phyloP scores from a whole-genome alignment of 2,797 vertebrate genomes.

The Ctenochaetus hawaiiensis region DNA sequence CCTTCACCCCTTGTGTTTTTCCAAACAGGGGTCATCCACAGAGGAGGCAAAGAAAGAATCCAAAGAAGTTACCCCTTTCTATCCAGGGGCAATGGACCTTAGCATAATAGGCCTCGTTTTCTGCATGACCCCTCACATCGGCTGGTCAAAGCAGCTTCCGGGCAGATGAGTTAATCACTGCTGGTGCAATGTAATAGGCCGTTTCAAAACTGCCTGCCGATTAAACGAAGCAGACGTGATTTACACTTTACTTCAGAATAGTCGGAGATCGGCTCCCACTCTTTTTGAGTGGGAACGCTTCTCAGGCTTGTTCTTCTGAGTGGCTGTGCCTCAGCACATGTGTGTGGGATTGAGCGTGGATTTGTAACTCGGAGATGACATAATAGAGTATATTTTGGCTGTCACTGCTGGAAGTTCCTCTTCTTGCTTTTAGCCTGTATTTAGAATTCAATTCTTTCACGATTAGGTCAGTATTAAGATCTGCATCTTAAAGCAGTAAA shows the following conservation, averaged over 20 bases:
- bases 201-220: conserved; percentile 9
- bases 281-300: conserved; percentile 63
- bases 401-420: conserved; percentile 46
- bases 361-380: conserved; percentile 54
- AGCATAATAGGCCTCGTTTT: conserved; percentile 49
- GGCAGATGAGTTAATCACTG: conserved; percentile 56
- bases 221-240: conserved; percentile 62
- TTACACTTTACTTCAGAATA: conserved; percentile 48
- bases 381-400: conserved; percentile 57
- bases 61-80: conserved; percentile 24
- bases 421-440: conserved; percentile 20
- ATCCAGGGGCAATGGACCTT: conserved; percentile 39
- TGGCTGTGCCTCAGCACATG: conserved; percentile 30
- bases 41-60: conserved; percentile 8
- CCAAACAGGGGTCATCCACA: conserved; percentile 31
- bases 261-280: conserved; percentile 58
- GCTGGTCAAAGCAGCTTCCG: conserved; percentile 54
- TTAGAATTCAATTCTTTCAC: conserved; percentile 24
- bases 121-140: conserved; percentile 41
- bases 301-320: conserved; percentile 21
- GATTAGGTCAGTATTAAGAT: no score
- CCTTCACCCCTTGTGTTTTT: background rate
- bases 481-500: background rate
- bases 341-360: conserved; percentile 45
- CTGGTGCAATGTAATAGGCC: background rate